A percentile compares a stretch with the other conserved stretches of the same genome.
phyloP scores from a whole-genome alignment of 1,140 invertebrate species.

The Uloborus diversus region DNA sequence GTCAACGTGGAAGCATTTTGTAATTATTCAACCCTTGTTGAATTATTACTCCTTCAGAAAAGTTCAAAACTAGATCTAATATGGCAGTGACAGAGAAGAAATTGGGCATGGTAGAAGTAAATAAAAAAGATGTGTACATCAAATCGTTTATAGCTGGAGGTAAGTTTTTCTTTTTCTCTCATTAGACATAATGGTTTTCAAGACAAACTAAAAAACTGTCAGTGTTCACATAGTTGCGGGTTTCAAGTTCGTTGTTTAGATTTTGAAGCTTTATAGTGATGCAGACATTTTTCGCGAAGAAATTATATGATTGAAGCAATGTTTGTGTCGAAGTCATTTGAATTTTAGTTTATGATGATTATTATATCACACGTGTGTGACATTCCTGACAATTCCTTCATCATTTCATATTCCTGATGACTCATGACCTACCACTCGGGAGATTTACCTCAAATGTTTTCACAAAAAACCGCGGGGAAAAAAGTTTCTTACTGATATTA shows the following conservation, averaged over 20 bases:
- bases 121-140: conserved; percentile 28
- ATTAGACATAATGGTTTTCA: background rate
- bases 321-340: background rate
- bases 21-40: too few relatives aligned
- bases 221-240: background rate
- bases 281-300: background rate
- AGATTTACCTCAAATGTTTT: too few relatives aligned
- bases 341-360: too few relatives aligned
- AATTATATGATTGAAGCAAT: background rate
- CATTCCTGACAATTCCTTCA: too few relatives aligned
- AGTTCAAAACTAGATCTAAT: background rate
- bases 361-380: too few relatives aligned
- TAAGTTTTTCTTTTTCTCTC: background rate
- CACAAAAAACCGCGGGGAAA: too few relatives aligned
- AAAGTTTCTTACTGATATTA: too few relatives aligned
- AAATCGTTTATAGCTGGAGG: conserved; percentile 41
- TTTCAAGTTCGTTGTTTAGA: background rate
- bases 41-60: background rate
- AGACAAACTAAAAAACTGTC: background rate
- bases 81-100: conserved; percentile 27
- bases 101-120: background rate
- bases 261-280: background rate
- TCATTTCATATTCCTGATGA: too few relatives aligned
- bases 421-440: too few relatives aligned
- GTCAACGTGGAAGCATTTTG: background rate